Evolutionary conservation across 2,113 vertebrate genomes (phyloP).

Genomic region (Labeo rohita): DNA sequence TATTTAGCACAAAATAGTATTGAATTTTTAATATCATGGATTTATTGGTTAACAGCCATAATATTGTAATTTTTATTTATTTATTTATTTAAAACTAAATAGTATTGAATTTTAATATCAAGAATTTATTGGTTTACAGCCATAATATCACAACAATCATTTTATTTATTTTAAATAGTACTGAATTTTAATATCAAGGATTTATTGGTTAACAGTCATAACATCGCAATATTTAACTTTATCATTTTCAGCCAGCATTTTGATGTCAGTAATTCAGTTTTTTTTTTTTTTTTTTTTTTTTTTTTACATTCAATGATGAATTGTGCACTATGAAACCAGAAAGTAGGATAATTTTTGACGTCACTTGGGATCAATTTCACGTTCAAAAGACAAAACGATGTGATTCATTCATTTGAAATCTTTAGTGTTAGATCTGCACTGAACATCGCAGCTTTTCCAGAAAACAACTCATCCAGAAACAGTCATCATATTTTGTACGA

Average conservation of each 20-base stretch:
- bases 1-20: no score
- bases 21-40: no score
- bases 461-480: slow-evolving; percentile 24
- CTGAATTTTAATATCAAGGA: background rate
- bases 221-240: background rate
- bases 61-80: no score
- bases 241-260: background rate
- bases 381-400: no score
- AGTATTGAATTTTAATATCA: no score
- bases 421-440: background rate
- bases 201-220: background rate
- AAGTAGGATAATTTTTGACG: background rate
- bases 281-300: no score
- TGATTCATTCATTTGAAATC: background rate
- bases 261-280: background rate
- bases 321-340: background rate
- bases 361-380: background rate
- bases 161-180: no score
- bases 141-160: no score
- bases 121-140: no score
- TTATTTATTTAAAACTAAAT: no score
- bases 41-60: no score
- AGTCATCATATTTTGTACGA: background rate
- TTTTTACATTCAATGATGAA: background rate
- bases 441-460: background rate